phyloP scores from a whole-genome alignment of 2,113 vertebrate genomes.

The Lutjanus erythropterus region DNA sequence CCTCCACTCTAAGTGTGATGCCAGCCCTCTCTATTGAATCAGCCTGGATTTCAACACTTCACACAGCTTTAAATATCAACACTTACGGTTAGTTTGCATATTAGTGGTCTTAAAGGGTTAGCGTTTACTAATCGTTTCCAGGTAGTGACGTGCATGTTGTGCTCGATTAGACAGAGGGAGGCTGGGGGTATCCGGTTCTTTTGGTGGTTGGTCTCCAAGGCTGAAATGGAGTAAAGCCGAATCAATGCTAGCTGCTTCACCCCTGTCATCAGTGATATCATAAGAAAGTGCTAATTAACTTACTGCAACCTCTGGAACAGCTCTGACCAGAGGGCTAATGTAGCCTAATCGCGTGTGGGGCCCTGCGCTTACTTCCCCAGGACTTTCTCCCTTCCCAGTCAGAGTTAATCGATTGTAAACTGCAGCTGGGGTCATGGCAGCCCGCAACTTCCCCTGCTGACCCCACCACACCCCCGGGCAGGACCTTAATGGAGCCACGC shows the following conservation, averaged over 20 bases:
- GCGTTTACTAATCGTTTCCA: slow-evolving; percentile 73
- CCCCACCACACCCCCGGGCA: slow-evolving; percentile 87
- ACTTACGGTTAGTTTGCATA: slow-evolving; percentile 41
- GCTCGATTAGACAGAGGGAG: slow-evolving; percentile 48
- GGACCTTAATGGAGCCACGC: slow-evolving; percentile 96
- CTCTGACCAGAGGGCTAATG: slow-evolving; percentile 91
- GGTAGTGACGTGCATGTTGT: slow-evolving; percentile 69
- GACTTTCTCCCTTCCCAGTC: slow-evolving; percentile 88
- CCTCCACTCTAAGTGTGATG: slow-evolving; percentile 21
- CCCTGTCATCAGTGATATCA: slow-evolving; percentile 86
- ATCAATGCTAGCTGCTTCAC: slow-evolving; percentile 84
- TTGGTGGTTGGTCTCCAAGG: slow-evolving; percentile 72
- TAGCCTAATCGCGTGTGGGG: slow-evolving; percentile 89
- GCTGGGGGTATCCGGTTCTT: slow-evolving; percentile 54
- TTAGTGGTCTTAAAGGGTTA: slow-evolving; percentile 32
- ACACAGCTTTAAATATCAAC: slow-evolving; percentile 20
- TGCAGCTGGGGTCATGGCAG: slow-evolving; percentile 92
- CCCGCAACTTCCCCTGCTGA: slow-evolving; percentile 91
- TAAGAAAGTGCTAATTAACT: slow-evolving; percentile 89
- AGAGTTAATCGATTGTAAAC: slow-evolving; percentile 96
- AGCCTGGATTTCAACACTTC: slow-evolving; percentile 25
- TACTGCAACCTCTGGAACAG: slow-evolving; percentile 87
- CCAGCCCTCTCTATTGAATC: slow-evolving; percentile 12
- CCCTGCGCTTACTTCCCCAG: slow-evolving; percentile 89
- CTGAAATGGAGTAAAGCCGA: slow-evolving; percentile 83